phyloP scores from a whole-genome alignment of 2,113 vertebrate genomes.

The Alaudala cheleensis region DNA sequence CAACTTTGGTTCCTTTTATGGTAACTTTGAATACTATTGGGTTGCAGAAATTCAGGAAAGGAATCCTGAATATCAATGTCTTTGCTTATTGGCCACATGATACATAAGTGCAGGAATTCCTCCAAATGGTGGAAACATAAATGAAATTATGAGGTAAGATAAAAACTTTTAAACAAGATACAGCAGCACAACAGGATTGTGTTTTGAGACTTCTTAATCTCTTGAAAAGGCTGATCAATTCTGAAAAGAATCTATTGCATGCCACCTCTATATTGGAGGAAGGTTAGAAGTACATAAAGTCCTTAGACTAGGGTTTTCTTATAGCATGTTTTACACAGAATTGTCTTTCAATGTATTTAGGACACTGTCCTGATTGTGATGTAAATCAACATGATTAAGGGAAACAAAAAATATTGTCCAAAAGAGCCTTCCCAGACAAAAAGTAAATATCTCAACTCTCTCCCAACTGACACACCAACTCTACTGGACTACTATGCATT shows the following conservation, averaged over 20 bases:
- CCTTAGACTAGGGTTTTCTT: not conserved
- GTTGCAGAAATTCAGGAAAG: not conserved
- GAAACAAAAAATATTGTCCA: not conserved
- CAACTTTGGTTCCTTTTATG: not conserved
- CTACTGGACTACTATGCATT: not conserved
- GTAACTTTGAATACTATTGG: not conserved
- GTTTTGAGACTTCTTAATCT: not conserved
- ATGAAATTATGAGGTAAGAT: not conserved
- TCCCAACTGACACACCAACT: not conserved
- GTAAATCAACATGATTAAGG: not conserved
- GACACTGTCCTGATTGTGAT: not conserved
- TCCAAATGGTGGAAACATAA: not conserved
- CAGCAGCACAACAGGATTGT: not conserved
- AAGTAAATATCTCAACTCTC: not conserved
- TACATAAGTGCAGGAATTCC: not conserved
- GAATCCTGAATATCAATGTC: not conserved
- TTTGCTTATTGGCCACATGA: not conserved
- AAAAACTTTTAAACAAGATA: not conserved
- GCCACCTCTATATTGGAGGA: not conserved
- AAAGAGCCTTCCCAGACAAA: not conserved
- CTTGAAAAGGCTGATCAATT: not conserved
- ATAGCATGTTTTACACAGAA: not conserved
- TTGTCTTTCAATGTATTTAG: not conserved
- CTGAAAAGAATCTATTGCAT: not conserved
- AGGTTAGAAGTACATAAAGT: not conserved